A percentile compares a stretch with the other conserved stretches of the same genome.
These are phyloP conservation scores for Adelognathus sp. DNA, from an alignment of 2,888 invertebrate species.

Conservation along the genomic window DNA sequence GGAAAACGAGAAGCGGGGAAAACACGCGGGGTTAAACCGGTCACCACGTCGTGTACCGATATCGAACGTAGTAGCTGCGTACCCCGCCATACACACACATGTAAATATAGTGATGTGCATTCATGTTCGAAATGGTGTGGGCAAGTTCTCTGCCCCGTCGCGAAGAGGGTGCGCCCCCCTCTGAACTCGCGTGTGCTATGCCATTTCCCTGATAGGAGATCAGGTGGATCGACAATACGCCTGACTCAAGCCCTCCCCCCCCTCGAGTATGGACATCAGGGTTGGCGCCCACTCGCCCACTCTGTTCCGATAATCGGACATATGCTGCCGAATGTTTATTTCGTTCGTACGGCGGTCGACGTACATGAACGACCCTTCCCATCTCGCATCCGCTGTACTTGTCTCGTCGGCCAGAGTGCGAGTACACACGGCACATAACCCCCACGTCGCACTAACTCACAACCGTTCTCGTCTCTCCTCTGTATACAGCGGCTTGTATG, in stretches of 20 bases:
- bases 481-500: constrained; percentile 37
- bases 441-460: constrained; percentile 38
- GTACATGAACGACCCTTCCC: background rate
- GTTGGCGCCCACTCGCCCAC: constrained; percentile 17
- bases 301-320: constrained; percentile 55
- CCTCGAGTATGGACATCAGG: constrained; percentile 22
- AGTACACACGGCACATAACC: constrained; percentile 35
- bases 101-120: constrained; percentile 23
- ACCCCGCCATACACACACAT: background rate
- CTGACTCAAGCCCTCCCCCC: constrained; percentile 13
- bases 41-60: constrained; percentile 29
- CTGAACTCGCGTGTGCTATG: background rate
- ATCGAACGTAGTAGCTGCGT: background rate
- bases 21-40: constrained; percentile 50
- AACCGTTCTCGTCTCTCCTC: constrained; percentile 11
- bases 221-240: constrained; percentile 61
- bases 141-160: background rate
- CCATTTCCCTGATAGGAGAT: constrained; percentile 37
- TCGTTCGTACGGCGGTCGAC: constrained; percentile 26
- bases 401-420: constrained; percentile 15
- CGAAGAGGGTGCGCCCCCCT: background rate
- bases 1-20: constrained; percentile 53
- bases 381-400: background rate
- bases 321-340: constrained; percentile 58
- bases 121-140: constrained; percentile 24